Evolutionary conservation across 2,888 invertebrate genomes (phyloP), one percentile per base, ranked within the genome.

Genomic region (Homarus gammarus): DNA sequence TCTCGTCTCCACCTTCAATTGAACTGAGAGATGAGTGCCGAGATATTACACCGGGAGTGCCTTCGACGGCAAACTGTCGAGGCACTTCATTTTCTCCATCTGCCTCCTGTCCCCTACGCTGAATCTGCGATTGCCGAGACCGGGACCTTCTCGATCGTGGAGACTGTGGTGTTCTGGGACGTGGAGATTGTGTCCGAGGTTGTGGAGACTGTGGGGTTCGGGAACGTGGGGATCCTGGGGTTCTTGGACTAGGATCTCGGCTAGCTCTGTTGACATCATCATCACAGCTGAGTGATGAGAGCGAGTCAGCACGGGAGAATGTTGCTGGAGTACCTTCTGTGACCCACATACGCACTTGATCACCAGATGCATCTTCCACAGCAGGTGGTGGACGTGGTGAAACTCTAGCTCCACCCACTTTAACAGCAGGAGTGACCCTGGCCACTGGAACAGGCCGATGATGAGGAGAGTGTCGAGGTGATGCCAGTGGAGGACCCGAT

Each of bases 321-420:
- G 95, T 95, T 91, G 95, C 95, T 0, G 96, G 96, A 82, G 96
- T 96, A 90, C 95, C 96, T 93, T 96, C 96, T 15, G 96, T 95
- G 31, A 95, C 95, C 93, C 95, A 96, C 90, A 94, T 95, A 93
- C 94, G 95, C 89, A 91, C 82, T 72, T 91, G 87, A 38, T 92
- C 92, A 36, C 77, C 87, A 2, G 40, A 40, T 12, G 61, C 6
- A 18, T 81, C 88, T n/a, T 85, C 79, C 18, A 77, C 18, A 36
- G 78, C 72, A 49, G 75, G 72, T 18, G 73, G 51, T 15, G 88
- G 92, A 22, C 68, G 90, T 31, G 91, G 88, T 38, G 84, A 84
- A 44, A 84, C 70, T 49, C 73, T 79, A 36, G 88, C 81, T 72
- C 85, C 90, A 49, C 83, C 85, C 36, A 89, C 84, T 70, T 92